Evolutionary conservation across 2,113 vertebrate species (phyloP).

Genomic region (Halichoeres trimaculatus): DNA sequence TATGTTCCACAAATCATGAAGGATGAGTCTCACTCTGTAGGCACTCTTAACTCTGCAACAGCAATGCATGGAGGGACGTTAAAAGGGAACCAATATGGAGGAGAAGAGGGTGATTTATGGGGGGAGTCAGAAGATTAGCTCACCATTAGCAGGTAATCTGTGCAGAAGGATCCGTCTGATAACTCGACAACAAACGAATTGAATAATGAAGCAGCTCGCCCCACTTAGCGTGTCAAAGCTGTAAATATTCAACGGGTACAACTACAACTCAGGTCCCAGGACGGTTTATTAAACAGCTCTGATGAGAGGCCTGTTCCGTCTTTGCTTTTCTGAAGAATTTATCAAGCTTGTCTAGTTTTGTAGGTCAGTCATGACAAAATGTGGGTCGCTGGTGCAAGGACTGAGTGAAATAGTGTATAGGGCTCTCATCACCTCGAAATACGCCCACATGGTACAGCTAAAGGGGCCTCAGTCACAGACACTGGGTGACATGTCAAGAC

Average conservation of each 20-base stretch:
- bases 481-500: constrained; percentile 2
- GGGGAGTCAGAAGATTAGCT: constrained; percentile 15
- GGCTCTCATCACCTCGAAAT: constrained; percentile 73
- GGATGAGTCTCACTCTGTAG: constrained; percentile 14
- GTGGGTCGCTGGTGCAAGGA: constrained; percentile 68
- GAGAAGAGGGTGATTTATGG: background rate
- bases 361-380: constrained; percentile 83
- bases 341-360: constrained; percentile 80
- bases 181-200: constrained; percentile 71
- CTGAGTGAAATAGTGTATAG: constrained; percentile 71
- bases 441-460: constrained; percentile 48
- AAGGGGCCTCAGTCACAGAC: constrained; percentile 33
- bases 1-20: constrained; percentile 50
- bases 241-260: constrained; percentile 74
- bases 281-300: constrained; percentile 62
- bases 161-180: constrained; percentile 32
- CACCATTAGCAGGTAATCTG: constrained; percentile 26
- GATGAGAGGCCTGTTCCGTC: constrained; percentile 49
- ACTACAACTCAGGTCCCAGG: constrained; percentile 69
- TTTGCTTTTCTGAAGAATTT: constrained; percentile 74
- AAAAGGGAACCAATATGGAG: constrained; percentile 2
- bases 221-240: constrained; percentile 63
- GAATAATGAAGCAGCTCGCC: constrained; percentile 71
- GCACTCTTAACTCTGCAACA: constrained; percentile 17
- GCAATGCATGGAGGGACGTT: constrained; percentile 1